Conservation (phyloP, 2,888 invertebrate genomes). For the Drosophila eohydei region DNA sequence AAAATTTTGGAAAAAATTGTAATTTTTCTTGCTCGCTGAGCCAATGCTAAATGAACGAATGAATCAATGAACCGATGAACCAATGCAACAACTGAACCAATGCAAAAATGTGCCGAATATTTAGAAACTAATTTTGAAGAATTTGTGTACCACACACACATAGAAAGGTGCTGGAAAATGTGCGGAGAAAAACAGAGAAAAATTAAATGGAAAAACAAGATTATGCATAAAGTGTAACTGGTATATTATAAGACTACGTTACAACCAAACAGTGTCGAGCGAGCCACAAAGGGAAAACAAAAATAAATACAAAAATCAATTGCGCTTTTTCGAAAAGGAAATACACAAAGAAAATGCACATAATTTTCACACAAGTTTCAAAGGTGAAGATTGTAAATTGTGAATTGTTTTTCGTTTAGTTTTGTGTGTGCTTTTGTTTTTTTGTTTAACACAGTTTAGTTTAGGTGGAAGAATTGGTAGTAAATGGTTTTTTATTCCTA, state of each 20-base stretch:
- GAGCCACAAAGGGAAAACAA: conserved; percentile 34
- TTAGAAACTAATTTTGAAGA: conserved; percentile 11
- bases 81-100: conserved; percentile 1
- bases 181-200: conserved; percentile 35
- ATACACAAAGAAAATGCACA: conserved; percentile 53
- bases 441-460: conserved; percentile 54
- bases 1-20: not conserved
- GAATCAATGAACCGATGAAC: conserved; percentile 28
- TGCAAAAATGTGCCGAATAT: conserved; percentile 19
- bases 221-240: conserved; percentile 42
- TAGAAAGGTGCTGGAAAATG: conserved; percentile 45
- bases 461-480: conserved; percentile 74
- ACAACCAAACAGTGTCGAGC: conserved; percentile 44
- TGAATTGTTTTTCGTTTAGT: not conserved
- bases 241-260: conserved; percentile 30
- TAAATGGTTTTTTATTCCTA: conserved; percentile 81
- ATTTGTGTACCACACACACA: conserved; percentile 33
- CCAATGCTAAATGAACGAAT: conserved; percentile 52
- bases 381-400: conserved; percentile 33
- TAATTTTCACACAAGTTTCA: conserved; percentile 62
- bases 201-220: conserved; percentile 13
- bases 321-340: conserved; percentile 23
- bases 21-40: conserved; percentile 53
- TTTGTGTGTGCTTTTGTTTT: conserved; percentile 22
- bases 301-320: conserved; percentile 9